Evolutionary conservation across 2,888 invertebrate species (phyloP), one percentile per base, ranked within the genome.

Genomic region (Craniophora ligustri): DNA sequence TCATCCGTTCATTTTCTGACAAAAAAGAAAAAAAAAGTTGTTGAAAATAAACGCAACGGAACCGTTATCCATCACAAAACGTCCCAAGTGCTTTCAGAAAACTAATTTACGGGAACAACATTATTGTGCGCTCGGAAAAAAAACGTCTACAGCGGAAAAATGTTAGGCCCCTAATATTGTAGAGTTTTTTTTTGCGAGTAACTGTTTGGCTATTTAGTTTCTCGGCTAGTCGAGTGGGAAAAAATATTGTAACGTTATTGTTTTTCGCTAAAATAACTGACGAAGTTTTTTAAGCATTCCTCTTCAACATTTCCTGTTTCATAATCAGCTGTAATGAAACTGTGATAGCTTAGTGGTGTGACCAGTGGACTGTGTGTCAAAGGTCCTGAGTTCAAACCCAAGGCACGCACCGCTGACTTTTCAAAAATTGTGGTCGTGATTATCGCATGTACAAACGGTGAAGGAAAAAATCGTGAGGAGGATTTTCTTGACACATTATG

Each of bases 81-180:
- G 56, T 45, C 70, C 57, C 77, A 28, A 58, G 61, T 55, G 75
- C 58, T 62, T 68, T 73, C 67, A 54, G 51, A 64, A 72, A 75
- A 76, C 77, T 76, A 76, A 76, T 76, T 76, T 75, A 75, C 62
- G 58, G 53, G 48, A 50, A 65, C 59, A 74, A 61, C 67, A 64
- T 75, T 72, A 74, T 75, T 67, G 58, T 61, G 40, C 44, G 40
- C 40, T 39, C 53, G 58, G 55, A 74, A 67, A 72, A 60, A 61
- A 40, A 55, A 64, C 56, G 67, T 59, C 41, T 41, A 15, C 38
- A 3, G 38, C 45, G 57, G 49, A 59, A 58, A 55, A 50, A 38
- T 41, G 38, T 46, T 18, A 32, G 11, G 15, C 42, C 21, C 21
- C 61, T 40, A 61, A 61, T 61, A 40, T 31, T 44, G 42, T 26